Percentiles rank a stretch among this genome's conserved stretches.
Evolutionary conservation across 2,888 invertebrate species (phyloP).

Genomic region (Tethea ocularis): DNA sequence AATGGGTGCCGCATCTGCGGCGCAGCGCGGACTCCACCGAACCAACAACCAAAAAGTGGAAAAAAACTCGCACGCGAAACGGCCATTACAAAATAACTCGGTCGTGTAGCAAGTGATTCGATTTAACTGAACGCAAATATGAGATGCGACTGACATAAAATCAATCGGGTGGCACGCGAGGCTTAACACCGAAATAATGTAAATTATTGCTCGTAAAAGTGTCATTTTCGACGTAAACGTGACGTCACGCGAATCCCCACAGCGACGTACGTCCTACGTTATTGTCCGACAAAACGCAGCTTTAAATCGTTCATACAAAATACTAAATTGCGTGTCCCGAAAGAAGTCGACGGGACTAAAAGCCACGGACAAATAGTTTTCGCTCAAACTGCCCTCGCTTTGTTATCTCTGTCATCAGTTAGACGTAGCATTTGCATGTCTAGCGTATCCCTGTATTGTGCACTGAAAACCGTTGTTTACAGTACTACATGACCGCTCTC

Average conservation of each 20-base stretch:
- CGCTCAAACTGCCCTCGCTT: slow-evolving; percentile 63
- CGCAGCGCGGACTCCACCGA: slow-evolving; percentile 33
- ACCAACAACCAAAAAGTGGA: slow-evolving; percentile 53
- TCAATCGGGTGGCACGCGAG: slow-evolving; percentile 82
- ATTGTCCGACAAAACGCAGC: slow-evolving; percentile 40
- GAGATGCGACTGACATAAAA: slow-evolving; percentile 80
- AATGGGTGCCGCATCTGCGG: slow-evolving; percentile 34
- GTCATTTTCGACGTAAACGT: slow-evolving; percentile 81
- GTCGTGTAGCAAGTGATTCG: slow-evolving; percentile 77
- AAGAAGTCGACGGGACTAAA: slow-evolving; percentile 28
- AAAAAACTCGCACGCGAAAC: slow-evolving; percentile 72
- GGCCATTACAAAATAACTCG: slow-evolving; percentile 77
- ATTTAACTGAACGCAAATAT: slow-evolving; percentile 77
- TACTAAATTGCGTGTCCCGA: slow-evolving; percentile 44
- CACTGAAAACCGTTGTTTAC: slow-evolving; percentile 37
- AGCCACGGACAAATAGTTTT: slow-evolving; percentile 9
- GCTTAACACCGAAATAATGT: slow-evolving; percentile 80
- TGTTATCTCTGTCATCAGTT: slow-evolving; percentile 73
- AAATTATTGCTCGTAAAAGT: slow-evolving; percentile 83
- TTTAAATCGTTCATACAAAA: slow-evolving; percentile 37
- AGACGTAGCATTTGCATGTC: slow-evolving; percentile 65
- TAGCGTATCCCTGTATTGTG: slow-evolving; percentile 41
- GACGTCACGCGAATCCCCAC: slow-evolving; percentile 65
- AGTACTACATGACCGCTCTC: slow-evolving; percentile 28
- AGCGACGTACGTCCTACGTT: slow-evolving; percentile 39